These are phyloP conservation scores for Steinernema hermaphroditum DNA, from an alignment of 2,888 invertebrate species.

Conservation along the genomic window DNA sequence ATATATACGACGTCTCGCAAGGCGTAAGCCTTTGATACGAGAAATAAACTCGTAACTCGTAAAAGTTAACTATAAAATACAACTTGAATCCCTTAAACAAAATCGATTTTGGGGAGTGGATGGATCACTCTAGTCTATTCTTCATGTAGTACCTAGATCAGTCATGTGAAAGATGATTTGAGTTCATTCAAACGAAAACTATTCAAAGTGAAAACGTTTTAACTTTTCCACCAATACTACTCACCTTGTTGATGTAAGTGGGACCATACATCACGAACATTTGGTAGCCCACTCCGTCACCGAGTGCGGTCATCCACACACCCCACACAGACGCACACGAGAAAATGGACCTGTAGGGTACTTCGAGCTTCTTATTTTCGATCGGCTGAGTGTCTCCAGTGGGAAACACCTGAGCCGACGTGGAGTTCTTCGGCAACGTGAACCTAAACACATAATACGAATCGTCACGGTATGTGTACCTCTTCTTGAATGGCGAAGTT, in stretches of 20 bases:
- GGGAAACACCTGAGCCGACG: not conserved
- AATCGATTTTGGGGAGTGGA: too few relatives aligned
- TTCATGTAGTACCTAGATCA: too few relatives aligned
- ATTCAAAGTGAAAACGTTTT: too few relatives aligned
- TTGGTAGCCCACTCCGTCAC: slow-evolving; percentile 19
- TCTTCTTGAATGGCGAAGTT: not conserved
- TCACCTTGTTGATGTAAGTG: slow-evolving; percentile 29
- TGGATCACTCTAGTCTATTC: too few relatives aligned
- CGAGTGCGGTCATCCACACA: slow-evolving; percentile 24
- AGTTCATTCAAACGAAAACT: too few relatives aligned
- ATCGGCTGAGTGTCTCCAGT: not conserved
- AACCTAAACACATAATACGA: not conserved
- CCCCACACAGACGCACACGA: slow-evolving; percentile 32
- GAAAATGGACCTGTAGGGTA: slow-evolving; percentile 44
- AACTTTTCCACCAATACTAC: too few relatives aligned
- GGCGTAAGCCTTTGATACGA: too few relatives aligned
- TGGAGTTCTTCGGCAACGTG: not conserved
- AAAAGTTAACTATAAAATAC: too few relatives aligned
- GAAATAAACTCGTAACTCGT: too few relatives aligned
- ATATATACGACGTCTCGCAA: too few relatives aligned
- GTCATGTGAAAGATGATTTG: too few relatives aligned
- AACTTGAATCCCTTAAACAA: too few relatives aligned
- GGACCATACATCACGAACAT: slow-evolving; percentile 30
- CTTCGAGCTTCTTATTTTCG: not conserved
- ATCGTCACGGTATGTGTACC: not conserved